phyloP scores from a whole-genome alignment of 64 coral and sea anemone species.

The Trachythela sp. region DNA sequence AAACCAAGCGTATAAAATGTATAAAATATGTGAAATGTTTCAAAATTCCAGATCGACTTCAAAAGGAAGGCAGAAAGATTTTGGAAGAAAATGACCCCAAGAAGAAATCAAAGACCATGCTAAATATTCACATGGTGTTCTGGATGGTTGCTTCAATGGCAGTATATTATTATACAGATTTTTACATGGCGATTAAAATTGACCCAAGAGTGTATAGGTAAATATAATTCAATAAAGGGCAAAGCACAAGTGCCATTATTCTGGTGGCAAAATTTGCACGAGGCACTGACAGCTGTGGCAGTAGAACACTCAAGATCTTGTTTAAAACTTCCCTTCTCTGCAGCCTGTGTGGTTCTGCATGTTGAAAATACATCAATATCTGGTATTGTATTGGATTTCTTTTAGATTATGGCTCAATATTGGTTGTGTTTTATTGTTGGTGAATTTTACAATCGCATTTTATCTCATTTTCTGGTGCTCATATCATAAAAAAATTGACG shows the following conservation, averaged over 20 bases:
- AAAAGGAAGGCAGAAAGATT: conserved; percentile 69
- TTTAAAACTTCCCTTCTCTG: not conserved
- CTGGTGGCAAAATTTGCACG: too few relatives aligned
- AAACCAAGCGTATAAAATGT: too few relatives aligned
- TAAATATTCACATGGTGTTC: conserved; percentile 87
- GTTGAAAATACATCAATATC: too few relatives aligned
- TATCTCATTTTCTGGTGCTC: conserved; percentile 87
- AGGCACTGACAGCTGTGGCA: too few relatives aligned
- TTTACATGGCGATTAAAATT: conserved; percentile 86
- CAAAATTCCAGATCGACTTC: conserved; percentile 50
- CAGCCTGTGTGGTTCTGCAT: not conserved
- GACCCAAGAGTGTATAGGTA: conserved; percentile 93
- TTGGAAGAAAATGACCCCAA: conserved; percentile 68
- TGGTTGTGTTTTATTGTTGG: conserved; percentile 64
- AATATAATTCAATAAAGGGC: too few relatives aligned
- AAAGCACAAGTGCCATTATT: too few relatives aligned
- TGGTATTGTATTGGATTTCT: too few relatives aligned
- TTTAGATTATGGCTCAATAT: conserved; percentile 72
- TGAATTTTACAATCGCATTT: conserved; percentile 70
- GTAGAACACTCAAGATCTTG: too few relatives aligned
- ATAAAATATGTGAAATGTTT: too few relatives aligned
- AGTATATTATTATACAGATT: conserved; percentile 96
- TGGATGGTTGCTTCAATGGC: conserved; percentile 92
- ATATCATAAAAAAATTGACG: conserved; percentile 79
- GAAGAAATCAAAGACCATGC: conserved; percentile 42